Evolutionary conservation across 2,113 vertebrate genomes (phyloP).

Genomic region (Brachyhypopomus occidentalis): DNA sequence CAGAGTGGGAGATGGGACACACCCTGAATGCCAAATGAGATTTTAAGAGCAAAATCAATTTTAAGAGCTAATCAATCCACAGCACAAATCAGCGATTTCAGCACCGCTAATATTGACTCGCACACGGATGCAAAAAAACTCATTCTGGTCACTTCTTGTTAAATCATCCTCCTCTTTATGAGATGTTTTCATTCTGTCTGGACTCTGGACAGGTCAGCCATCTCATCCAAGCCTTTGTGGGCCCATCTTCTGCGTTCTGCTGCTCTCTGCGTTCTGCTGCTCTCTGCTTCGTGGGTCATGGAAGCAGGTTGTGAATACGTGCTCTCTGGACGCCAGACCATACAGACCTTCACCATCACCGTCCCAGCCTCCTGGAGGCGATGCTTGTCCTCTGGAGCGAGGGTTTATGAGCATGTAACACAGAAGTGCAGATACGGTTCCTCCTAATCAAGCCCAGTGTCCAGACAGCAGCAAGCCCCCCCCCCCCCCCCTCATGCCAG

Average conservation of each 20-base stretch:
- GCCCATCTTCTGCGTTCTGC: no score
- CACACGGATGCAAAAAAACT: slow-evolving; percentile 3
- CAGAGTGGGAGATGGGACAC: background rate
- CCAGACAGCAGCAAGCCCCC: slow-evolving; percentile 16
- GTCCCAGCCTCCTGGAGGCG: background rate
- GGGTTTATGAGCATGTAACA: background rate
- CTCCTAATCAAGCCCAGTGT: background rate
- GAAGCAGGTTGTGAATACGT: background rate
- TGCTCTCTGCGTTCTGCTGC: background rate
- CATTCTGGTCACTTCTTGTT: background rate
- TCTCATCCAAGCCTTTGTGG: background rate
- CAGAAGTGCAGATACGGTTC: background rate
- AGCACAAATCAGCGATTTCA: background rate
- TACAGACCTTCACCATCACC: background rate
- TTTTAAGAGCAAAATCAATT: slow-evolving; percentile 1
- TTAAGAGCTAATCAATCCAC: slow-evolving; percentile 44
- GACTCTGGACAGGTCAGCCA: background rate
- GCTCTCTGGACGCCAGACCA: background rate
- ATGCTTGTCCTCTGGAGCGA: background rate
- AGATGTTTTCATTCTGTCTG: slow-evolving; percentile 24
- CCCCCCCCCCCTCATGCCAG: background rate
- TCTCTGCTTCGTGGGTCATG: background rate
- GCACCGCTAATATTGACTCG: slow-evolving; percentile 8
- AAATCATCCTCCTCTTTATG: slow-evolving; percentile 6
- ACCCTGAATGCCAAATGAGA: slow-evolving; percentile 18